Evolutionary conservation across 2,888 invertebrate genomes (phyloP).

Genomic region (Diarsia rubi): DNA sequence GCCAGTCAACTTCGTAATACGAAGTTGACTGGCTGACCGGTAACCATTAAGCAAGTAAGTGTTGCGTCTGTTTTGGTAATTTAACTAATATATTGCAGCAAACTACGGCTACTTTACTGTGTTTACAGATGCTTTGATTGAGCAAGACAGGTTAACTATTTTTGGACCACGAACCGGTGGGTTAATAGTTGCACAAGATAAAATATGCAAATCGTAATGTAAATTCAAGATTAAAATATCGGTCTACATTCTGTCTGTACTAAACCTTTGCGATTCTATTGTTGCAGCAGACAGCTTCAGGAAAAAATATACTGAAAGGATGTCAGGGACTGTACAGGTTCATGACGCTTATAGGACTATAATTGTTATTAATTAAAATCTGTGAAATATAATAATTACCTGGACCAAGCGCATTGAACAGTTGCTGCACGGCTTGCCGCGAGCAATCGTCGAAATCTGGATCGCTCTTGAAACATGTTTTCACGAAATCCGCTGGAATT

Average conservation of each 20-base stretch:
- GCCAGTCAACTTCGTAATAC: slow-evolving; percentile 75
- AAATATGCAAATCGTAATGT: slow-evolving; percentile 39
- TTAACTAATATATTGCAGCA: slow-evolving; percentile 54
- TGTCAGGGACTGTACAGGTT: neutral
- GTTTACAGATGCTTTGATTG: slow-evolving; percentile 54
- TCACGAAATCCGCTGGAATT: slow-evolving; percentile 92
- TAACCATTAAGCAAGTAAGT: slow-evolving; percentile 54
- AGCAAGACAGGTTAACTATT: slow-evolving; percentile 48
- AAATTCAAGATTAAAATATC: slow-evolving; percentile 18
- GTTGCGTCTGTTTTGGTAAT: slow-evolving; percentile 59
- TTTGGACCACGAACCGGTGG: slow-evolving; percentile 27
- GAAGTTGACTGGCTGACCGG: slow-evolving; percentile 70
- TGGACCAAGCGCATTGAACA: slow-evolving; percentile 92
- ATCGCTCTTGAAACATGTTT: slow-evolving; percentile 92
- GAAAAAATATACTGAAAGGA: neutral
- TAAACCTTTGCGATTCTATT: slow-evolving; percentile 3
- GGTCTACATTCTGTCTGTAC: neutral
- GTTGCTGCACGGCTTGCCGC: slow-evolving; percentile 92
- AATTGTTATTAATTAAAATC: neutral
- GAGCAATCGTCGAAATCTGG: slow-evolving; percentile 93
- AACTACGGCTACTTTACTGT: slow-evolving; percentile 30
- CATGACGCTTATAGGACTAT: neutral
- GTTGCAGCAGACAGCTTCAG: neutral
- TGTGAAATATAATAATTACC: slow-evolving; percentile 74
- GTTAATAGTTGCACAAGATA: slow-evolving; percentile 48